Base-by-base conservation (phyloP, 2,797 vertebrate species). In the Oryzias dopingdopingensis region DNA sequence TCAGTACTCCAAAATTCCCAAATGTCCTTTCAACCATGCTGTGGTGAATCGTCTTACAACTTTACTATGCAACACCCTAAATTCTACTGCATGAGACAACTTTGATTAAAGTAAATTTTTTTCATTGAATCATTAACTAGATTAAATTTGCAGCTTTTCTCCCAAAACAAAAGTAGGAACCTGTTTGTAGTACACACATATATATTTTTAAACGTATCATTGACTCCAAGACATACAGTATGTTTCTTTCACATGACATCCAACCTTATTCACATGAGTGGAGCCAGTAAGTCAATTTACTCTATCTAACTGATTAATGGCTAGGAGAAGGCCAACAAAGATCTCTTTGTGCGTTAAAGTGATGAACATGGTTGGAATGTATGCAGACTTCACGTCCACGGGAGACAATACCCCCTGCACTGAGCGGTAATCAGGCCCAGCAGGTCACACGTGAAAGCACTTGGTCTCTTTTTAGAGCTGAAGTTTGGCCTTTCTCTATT, bases 381-480 rank as follows among this genome's bases (percentile, higher is more conserved):
- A 64, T 53, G 54, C 50, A 60, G 16, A 62, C 32, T 68, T 66
- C 52, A 43, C 20, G 66, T 63, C 24, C 51, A 22, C 53, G 52
- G 48, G 46, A 74, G 58, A 84, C 67, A 81, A 76, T 74, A n/a
- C 16, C 46, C 59, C 37, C 64, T 58, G 56, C 49, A 57, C 32
- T 32, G 47, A 67, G 23, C 29, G 42, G 46, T 79, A 75, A 79
- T 59, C 8, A 48, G 49, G 32, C 26, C 61, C 55, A 59, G 72
- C 63, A 67, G 65, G 66, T 76, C 37, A 65, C 75, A 82, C 66
- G 67, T 84, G 85, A 70, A 78, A 74, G n/a, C 42, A 70, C 44
- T 86, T 79, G 70, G 12, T 49, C 23, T 10, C 3, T 53, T 37
- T 47, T 41, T 40, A 57, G 70, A 77, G 62, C 20, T 32, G 16